phyloP scores from a whole-genome alignment of 2,888 invertebrate genomes.

The Orgyia antiqua region DNA sequence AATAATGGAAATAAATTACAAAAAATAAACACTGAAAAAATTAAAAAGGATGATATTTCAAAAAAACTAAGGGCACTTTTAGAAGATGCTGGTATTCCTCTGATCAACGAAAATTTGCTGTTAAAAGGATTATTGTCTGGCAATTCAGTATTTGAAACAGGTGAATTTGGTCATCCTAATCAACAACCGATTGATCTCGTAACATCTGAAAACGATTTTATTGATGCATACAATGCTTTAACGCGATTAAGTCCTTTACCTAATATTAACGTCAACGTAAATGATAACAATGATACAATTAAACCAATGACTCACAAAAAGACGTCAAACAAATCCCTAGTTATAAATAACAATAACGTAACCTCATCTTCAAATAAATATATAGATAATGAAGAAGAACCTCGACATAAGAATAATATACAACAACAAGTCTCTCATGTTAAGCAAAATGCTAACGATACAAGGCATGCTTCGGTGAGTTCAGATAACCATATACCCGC shows the following conservation, averaged over 20 bases:
- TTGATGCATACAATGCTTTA: conserved; percentile 68
- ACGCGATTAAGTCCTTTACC: conserved; percentile 62
- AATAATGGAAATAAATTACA: conserved; percentile 9
- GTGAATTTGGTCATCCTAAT: conserved; percentile 18
- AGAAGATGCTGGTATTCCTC: conserved; percentile 48
- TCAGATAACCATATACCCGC: not conserved
- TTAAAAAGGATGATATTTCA: conserved; percentile 44
- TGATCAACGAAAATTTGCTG: conserved; percentile 50
- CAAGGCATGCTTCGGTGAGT: not conserved
- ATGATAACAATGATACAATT: not conserved
- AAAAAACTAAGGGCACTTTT: conserved; percentile 51
- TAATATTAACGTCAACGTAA: conserved; percentile 32
- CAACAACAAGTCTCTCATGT: not conserved
- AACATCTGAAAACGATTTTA: conserved; percentile 69
- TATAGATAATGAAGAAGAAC: conserved; percentile 1
- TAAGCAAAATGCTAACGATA: not conserved
- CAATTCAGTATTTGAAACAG: conserved; percentile 20
- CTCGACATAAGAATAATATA: not conserved
- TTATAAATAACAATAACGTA: not conserved
- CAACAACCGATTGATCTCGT: conserved; percentile 46
- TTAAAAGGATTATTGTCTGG: conserved; percentile 46
- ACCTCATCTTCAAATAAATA: not conserved
- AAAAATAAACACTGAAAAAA: conserved; percentile 16
- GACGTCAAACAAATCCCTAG: not conserved
- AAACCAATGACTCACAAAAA: conserved; percentile 3